A percentile compares a stretch with the other conserved stretches of the same genome.
Conservation (phyloP, 2,797 vertebrate genomes). For the Cuniculus paca region DNA sequence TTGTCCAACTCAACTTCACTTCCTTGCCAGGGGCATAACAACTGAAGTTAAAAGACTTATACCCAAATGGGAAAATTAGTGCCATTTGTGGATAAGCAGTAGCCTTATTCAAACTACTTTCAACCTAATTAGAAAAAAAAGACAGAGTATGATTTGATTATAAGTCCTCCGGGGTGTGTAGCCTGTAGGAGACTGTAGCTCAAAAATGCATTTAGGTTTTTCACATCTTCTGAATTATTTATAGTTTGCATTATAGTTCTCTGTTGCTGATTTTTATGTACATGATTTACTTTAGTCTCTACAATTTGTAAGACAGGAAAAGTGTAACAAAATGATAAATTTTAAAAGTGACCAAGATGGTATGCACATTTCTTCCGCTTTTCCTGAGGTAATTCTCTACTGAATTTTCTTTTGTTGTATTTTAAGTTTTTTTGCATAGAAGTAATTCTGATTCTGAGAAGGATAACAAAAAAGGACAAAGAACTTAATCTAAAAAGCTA, state of each 20-base stretch:
- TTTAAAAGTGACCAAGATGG: background rate
- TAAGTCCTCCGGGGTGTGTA: constrained; percentile 54
- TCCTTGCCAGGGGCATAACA: constrained; percentile 79
- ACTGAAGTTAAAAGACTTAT: constrained; percentile 80
- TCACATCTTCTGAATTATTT: constrained; percentile 68
- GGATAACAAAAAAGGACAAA: background rate
- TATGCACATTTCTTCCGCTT: background rate
- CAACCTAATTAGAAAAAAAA: constrained; percentile 66
- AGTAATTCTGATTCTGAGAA: constrained; percentile 50
- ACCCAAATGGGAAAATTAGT: constrained; percentile 80
- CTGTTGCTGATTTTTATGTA: background rate
- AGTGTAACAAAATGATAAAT: constrained; percentile 34
- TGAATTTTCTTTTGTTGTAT: constrained; percentile 37
- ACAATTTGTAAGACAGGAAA: background rate
- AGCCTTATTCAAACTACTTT: constrained; percentile 78
- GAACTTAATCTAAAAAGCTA: constrained; percentile 41
- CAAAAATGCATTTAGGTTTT: constrained; percentile 63
- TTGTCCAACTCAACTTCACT: constrained; percentile 72
- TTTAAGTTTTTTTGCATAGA: constrained; percentile 47
- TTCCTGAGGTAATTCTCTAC: constrained; percentile 3
- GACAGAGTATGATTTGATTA: constrained; percentile 70
- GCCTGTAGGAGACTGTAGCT: constrained; percentile 38
- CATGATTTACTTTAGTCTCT: background rate
- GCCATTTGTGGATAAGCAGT: constrained; percentile 79
- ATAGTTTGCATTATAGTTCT: constrained; percentile 56